Base-by-base conservation (phyloP, 2,113 vertebrate species). In the Ceyx melanurus region DNA sequence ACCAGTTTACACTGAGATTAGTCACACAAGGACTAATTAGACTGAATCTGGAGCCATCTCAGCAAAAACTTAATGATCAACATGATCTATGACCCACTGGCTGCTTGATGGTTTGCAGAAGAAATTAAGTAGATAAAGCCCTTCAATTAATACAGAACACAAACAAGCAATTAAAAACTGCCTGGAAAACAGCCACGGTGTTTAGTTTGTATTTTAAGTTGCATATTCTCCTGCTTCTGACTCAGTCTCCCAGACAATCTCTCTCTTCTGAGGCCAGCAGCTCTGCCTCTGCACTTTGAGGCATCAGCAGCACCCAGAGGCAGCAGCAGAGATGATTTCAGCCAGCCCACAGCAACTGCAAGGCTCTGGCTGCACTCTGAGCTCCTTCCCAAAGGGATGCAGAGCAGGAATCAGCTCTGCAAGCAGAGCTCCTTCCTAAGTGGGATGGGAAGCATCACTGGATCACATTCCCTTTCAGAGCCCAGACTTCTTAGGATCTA, bases 121-220 rank as follows among this genome's bases (percentile, higher is more conserved):
- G 9, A 68, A 74, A 92, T 62, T 56, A 74, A 74, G 37, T 29
- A 64, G 48, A 42, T 43, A 51, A 86, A 81, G 21, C 22, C 70
- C 19, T 62, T 28, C 20, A 88, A 64, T 86, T 84, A 92, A 40
- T 40, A 56, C 26, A 28, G 42, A 42, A 57, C 3, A 42, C 54
- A 86, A 71, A 80, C 17, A 74, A 48, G 83, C 37, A 35, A 53
- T 28, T 50, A 62, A 82, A 15, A 48, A 46, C n/a, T 28, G 40
- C 7, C 70, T 75, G 81, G 35, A 64, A 43, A 74, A 64, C 0
- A 5, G 43, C 56, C 31, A 67, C 0, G 0, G 66, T 37, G 40
- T 18, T 91, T 51, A 56, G 40, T 66, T 37, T 78, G 54, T 19
- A 15, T 71, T 71, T 71, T 29, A 50, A 87, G 33, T 53, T 64